phyloP scores from a whole-genome alignment of 2,888 invertebrate genomes.

The Apantesis nais region DNA sequence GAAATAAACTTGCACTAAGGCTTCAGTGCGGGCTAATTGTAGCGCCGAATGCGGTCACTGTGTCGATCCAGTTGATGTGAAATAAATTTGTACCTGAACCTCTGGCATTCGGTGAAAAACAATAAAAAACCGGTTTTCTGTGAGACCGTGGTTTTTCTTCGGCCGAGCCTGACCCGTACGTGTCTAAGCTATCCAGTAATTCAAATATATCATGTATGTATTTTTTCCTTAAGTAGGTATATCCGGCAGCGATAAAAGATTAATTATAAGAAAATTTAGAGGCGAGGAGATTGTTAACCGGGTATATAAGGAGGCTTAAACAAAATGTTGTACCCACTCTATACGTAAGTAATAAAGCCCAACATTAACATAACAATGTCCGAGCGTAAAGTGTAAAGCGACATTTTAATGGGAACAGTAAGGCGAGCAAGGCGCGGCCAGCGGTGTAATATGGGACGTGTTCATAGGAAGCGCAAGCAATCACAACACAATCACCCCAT shows the following conservation, averaged over 20 bases:
- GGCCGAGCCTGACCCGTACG: background rate
- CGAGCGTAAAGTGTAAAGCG: slow-evolving; percentile 41
- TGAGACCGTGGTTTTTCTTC: background rate
- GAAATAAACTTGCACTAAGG: no score
- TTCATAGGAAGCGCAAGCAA: slow-evolving; percentile 83
- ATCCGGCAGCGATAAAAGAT: background rate
- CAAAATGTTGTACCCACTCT: slow-evolving; percentile 40
- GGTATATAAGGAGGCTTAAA: slow-evolving; percentile 32
- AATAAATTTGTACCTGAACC: no score
- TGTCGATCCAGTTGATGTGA: no score
- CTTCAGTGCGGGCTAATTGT: no score
- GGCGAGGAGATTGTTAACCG: slow-evolving; percentile 7
- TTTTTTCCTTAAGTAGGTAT: background rate
- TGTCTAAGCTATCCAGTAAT: background rate
- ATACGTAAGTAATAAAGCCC: slow-evolving; percentile 51
- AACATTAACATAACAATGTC: slow-evolving; percentile 48
- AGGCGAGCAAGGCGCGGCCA: slow-evolving; percentile 41
- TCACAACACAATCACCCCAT: slow-evolving; percentile 85
- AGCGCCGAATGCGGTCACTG: no score
- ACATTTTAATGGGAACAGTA: slow-evolving; percentile 49
- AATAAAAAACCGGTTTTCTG: background rate
- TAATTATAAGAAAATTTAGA: background rate
- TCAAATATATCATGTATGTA: background rate
- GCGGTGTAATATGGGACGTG: slow-evolving; percentile 75
- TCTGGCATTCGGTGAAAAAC: background rate